Evolutionary conservation across 1,140 invertebrate species (phyloP), one percentile per base, ranked within the genome.

Genomic region (Triops longicaudatus): DNA sequence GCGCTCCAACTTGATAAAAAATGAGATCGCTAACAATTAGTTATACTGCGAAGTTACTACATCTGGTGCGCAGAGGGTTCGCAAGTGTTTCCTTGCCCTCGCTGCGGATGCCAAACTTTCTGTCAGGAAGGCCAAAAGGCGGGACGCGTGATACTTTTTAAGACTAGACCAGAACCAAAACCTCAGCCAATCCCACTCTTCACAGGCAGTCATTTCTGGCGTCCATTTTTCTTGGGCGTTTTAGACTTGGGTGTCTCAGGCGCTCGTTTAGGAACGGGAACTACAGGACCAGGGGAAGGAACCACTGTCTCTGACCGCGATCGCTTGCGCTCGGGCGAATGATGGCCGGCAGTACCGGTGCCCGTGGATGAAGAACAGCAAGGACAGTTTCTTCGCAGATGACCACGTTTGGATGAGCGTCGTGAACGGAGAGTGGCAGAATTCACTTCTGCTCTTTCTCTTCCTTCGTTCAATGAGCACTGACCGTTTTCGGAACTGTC

Each of bases 371-470:
- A 85, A 77, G 86, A 86, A 78, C 86, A 88, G 76, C 86, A 87
- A 0, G 84, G 83, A 78, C 86, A 87, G 3, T 84, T 85, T 76
- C 87, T 87, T 73, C 87, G 87, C 12, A 87, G 85, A 76, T 87
- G 85, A 12, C 86, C 86, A 0, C 87, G 82, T 4, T 86, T 79
- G 63, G 86, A 87, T 0, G 86, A 86, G 26, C 87, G 80, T 28
- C 86, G 81, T 0, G 85, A 84, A n/a, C 82, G 82, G 17, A 22
- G 10, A 14, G 50, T 5, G 14, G 50, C 17, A 63, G 50, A n/a
- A 17, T 5, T 63, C 50, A 63, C 6, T 72, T 41, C 26, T 41
- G 14, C 4, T 42, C 22, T 9, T 7, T 17, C 71, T 37, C 31
- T n/a, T 27, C 50, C 72, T 26, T 77, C 26, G 6, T 5, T 44